phyloP scores from a whole-genome alignment of 2,797 vertebrate species.

The Peromyscus nudipes region DNA sequence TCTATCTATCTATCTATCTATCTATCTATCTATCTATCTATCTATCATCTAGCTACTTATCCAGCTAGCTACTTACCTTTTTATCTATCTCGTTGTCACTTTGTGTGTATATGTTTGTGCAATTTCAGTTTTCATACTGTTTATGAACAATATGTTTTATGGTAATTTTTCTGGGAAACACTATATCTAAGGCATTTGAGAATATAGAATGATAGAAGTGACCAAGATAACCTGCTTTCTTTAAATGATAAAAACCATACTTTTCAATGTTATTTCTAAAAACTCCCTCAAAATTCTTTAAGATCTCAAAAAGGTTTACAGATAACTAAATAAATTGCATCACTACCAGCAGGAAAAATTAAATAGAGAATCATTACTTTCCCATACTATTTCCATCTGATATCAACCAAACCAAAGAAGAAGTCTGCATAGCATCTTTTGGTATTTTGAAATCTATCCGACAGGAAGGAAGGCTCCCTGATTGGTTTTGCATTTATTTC shows the following conservation, averaged over 20 bases:
- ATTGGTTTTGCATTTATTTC: background rate
- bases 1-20: background rate
- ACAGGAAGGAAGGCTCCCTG: background rate
- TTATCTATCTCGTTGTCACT: background rate
- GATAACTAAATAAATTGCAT: background rate
- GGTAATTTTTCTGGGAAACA: background rate
- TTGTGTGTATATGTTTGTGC: no score
- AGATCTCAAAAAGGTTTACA: background rate
- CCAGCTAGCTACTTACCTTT: no score
- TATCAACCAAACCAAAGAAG: background rate
- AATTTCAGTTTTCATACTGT: background rate
- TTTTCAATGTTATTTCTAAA: background rate
- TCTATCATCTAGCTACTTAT: no score
- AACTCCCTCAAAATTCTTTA: background rate
- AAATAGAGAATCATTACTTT: background rate
- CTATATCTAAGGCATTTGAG: background rate
- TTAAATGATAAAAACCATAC: background rate
- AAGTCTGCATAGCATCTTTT: background rate
- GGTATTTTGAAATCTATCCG: background rate
- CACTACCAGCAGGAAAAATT: background rate
- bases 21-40: background rate
- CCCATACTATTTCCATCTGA: background rate
- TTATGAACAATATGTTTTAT: background rate
- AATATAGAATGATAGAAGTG: background rate
- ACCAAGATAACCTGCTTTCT: background rate